A percentile compares a stretch with the other conserved stretches of the same genome.
Conservation (phyloP, 2,888 invertebrate species). For the Eristalinus aeneus region DNA sequence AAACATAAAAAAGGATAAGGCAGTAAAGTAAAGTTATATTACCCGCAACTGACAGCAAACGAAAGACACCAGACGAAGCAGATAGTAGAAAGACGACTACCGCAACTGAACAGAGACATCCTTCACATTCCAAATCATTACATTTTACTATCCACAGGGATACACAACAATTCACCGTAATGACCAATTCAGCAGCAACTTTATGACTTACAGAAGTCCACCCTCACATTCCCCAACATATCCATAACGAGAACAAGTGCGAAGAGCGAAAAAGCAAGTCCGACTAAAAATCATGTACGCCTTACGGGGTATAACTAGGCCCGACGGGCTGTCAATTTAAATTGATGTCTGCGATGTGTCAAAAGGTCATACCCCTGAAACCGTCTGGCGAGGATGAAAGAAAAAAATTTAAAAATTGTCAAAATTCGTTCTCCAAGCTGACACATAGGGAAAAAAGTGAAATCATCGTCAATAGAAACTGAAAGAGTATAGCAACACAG, state of each 20-base stretch:
- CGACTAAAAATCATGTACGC: not conserved
- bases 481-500: slow-evolving; percentile 4
- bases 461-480: slow-evolving; percentile 30
- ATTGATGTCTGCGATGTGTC: slow-evolving; percentile 50
- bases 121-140: slow-evolving; percentile 41
- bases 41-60: slow-evolving; percentile 42
- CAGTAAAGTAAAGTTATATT: slow-evolving; percentile 37
- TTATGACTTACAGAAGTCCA: slow-evolving; percentile 60
- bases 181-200: slow-evolving; percentile 61
- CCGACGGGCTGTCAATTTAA: slow-evolving; percentile 44
- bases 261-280: slow-evolving; percentile 12
- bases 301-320: slow-evolving; percentile 32
- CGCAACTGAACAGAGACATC: slow-evolving; percentile 12
- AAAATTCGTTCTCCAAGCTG: slow-evolving; percentile 47
- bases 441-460: slow-evolving; percentile 35
- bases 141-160: slow-evolving; percentile 34
- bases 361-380: slow-evolving; percentile 45
- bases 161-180: slow-evolving; percentile 48
- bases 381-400: not conserved
- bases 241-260: slow-evolving; percentile 42
- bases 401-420: slow-evolving; percentile 39
- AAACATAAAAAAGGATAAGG: slow-evolving; percentile 44
- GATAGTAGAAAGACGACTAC: not conserved
- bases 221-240: not conserved
- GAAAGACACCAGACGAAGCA: not conserved